Base-by-base conservation (phyloP, 2,113 vertebrate genomes). In the Irena cyanogastra region DNA sequence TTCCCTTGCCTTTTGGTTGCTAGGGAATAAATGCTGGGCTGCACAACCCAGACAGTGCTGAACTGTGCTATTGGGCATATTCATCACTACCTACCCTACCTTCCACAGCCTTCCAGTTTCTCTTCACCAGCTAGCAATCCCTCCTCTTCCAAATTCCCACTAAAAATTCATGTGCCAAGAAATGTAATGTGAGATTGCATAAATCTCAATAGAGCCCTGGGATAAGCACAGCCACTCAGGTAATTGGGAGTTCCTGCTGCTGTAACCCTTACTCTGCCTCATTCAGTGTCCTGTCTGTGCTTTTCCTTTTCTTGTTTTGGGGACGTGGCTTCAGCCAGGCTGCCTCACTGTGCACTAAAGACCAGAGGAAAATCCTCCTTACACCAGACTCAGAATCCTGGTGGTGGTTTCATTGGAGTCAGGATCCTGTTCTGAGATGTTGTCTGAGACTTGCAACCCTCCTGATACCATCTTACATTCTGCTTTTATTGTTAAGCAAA, bases 1-100 rank as follows among this genome's bases (percentile, higher is more conserved):
- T 85, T 71, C 50, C 88, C 70, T 85, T 90, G n/a, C 41, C 85
- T 86, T 50, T 79, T 49, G 63, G 82, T 97, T 97, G 92, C 94
- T 77, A 88, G 70, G 92, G 66, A 50, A 53, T 93, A 85, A 96
- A 69, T 76, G 63, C 92, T 87, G 4, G 3, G 42, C 87, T 94
- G 69, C 61, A 84, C 52, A 83, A 11, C 53, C 28, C 91, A 95
- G 95, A 52, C 72, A 33, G 72, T 54, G 65, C 77, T 65, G 70
- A 60, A 16, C 83, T 87, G 77, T 94, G 78, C 83, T 91, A 6
- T 57, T 90, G 85, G 68, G 71, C 68, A 93, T 31, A 30, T 83
- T 88, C 85, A 74, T 63, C 71, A 41, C 85, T 74, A 31, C 63
- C 81, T 82, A 94, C 78, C 70, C 85, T 70, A 15, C 45, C 41